A percentile compares a stretch with the other conserved stretches of the same genome.
Conservation (phyloP, 2,888 invertebrate species). For the Anticlea derivata region DNA sequence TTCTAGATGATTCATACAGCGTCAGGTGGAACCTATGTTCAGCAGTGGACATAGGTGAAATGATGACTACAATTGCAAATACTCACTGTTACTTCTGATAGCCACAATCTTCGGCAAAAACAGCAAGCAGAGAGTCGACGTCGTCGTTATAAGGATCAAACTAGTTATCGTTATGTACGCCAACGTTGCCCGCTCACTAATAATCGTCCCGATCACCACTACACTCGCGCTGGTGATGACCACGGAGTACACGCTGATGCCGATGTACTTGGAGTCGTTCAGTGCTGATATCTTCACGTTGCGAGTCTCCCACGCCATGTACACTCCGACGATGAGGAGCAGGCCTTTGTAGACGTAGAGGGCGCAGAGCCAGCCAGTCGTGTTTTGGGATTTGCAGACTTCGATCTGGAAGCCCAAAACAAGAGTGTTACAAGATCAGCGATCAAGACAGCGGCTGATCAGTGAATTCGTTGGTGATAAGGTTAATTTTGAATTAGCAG, state of each 20-base stretch:
- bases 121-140: slow-evolving; percentile 92
- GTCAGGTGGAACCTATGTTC: no score
- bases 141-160: slow-evolving; percentile 93
- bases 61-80: no score
- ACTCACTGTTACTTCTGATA: slow-evolving; percentile 86
- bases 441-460: no score
- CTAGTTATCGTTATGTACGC: slow-evolving; percentile 93
- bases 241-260: slow-evolving; percentile 95
- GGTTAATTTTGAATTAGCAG: no score
- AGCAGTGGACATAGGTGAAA: no score
- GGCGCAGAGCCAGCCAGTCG: slow-evolving; percentile 94
- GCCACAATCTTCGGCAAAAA: slow-evolving; percentile 94
- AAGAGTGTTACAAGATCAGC: no score
- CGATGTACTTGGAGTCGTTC: slow-evolving; percentile 97
- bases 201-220: slow-evolving; percentile 93
- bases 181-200: slow-evolving; percentile 91
- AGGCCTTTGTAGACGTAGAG: slow-evolving; percentile 96
- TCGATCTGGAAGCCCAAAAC: slow-evolving; percentile 88
- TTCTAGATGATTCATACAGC: no score
- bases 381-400: slow-evolving; percentile 94
- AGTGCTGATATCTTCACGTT: slow-evolving; percentile 95
- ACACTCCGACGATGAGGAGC: slow-evolving; percentile 93
- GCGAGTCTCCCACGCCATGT: slow-evolving; percentile 98
- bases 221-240: slow-evolving; percentile 94
- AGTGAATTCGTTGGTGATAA: no score